phyloP scores from a whole-genome alignment of 2,888 invertebrate genomes.

The Pollenia labialis region DNA sequence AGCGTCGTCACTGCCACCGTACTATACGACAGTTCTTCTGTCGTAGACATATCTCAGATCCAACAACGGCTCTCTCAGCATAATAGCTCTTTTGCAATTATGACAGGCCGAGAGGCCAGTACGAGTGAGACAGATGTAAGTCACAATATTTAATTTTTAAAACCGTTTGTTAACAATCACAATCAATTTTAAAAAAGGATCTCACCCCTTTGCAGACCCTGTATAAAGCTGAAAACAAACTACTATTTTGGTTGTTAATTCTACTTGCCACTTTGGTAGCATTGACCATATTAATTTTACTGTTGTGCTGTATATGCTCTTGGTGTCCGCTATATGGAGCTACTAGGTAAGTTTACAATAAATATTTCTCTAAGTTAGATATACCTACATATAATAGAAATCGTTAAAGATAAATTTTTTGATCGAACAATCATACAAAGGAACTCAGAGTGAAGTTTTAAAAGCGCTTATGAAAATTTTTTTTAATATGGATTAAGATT shows the following conservation, averaged over 20 bases:
- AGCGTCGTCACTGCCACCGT: constrained; percentile 90
- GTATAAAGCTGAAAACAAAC: constrained; percentile 89
- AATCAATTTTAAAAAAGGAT: constrained; percentile 58
- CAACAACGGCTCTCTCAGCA: constrained; percentile 86
- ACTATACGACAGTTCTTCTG: constrained; percentile 87
- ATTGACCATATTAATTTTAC: constrained; percentile 88
- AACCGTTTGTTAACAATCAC: constrained; percentile 9
- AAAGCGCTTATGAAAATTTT: too few relatives aligned
- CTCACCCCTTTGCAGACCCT: constrained; percentile 86
- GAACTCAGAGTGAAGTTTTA: too few relatives aligned
- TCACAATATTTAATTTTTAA: constrained; percentile 40
- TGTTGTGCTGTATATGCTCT: constrained; percentile 93
- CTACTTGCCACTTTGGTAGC: constrained; percentile 90
- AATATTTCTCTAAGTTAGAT: too few relatives aligned
- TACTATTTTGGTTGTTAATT: constrained; percentile 91
- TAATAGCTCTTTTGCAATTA: constrained; percentile 82
- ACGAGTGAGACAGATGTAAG: constrained; percentile 81
- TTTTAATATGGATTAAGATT: too few relatives aligned
- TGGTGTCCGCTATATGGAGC: constrained; percentile 93
- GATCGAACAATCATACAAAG: too few relatives aligned
- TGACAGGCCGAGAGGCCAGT: constrained; percentile 77
- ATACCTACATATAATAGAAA: too few relatives aligned
- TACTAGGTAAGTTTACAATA: constrained; percentile 85
- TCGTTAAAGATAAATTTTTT: too few relatives aligned
- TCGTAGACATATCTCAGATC: constrained; percentile 90